Evolutionary conservation across 2,888 invertebrate genomes (phyloP), one percentile per base, ranked within the genome.

Genomic region (Thelaira solivaga): DNA sequence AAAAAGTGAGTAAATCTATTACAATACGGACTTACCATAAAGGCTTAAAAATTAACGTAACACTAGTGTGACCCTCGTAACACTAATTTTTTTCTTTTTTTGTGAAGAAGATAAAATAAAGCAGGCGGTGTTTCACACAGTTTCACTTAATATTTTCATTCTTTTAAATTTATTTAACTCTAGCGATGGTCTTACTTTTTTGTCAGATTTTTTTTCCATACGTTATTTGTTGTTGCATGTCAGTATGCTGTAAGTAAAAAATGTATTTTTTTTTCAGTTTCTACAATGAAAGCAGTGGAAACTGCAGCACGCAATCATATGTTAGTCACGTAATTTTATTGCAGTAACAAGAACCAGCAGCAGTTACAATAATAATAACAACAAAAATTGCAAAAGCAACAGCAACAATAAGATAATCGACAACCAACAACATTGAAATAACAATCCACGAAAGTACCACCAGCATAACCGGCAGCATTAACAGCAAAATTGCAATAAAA

Each of bases 261-360:
- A 51, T 22, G 4, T 67, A 51, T 47, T 64, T 53, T 31, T 26
- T 26, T 71, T 49, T 55, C 36, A 4, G 18, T 47, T 10, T n/a
- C 24, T 76, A 39, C 64, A 76, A 59, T 76, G 59, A 55, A 68
- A 59, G 45, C 68, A 68, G 68, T 41, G 62, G 20, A 62, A 55
- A 72, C 53, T 55, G 29, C 72, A 55, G 51, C 74, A 77, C 74
- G 77, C 77, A 74, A 77, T 77, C 74, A 34, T 51, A 76, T 71
- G 73, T 76, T 76, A 76, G 78, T 76, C 77, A 73, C 68, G 78
- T 76, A 73, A 76, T 75, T 79, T 73, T 69, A 71, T 73, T 76
- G 65, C 69, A 53, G 24, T 36, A 61, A 67, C 75, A 77, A 77
- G 62, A 73, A 73, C 62, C 67, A 78, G 57, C 73, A 68, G 59